phyloP scores from a whole-genome alignment of 2,888 invertebrate species.

The Tetrapedia diversipes region DNA sequence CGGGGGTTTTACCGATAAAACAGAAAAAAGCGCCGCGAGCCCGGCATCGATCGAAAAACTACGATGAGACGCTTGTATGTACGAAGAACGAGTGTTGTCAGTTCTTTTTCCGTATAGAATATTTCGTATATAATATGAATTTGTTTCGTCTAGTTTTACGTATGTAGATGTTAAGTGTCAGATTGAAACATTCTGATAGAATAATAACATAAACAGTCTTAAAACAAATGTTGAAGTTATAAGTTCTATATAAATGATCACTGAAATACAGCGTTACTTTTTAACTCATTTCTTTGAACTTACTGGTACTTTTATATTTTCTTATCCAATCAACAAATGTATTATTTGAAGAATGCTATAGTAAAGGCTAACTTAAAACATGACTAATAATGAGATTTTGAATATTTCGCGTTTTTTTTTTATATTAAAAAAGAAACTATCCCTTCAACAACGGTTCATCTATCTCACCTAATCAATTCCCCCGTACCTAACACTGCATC shows the following conservation, averaged over 20 bases:
- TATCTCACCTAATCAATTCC: background rate
- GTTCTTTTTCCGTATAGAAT: background rate
- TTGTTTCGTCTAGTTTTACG: slow-evolving; percentile 11
- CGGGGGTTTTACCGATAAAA: slow-evolving; percentile 57
- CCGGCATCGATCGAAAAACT: slow-evolving; percentile 65
- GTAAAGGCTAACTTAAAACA: slow-evolving; percentile 11
- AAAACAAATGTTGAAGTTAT: slow-evolving; percentile 26
- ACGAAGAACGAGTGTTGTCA: slow-evolving; percentile 14
- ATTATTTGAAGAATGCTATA: background rate
- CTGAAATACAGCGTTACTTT: slow-evolving; percentile 26
- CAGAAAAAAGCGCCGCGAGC: slow-evolving; percentile 47
- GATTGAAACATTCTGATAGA: slow-evolving; percentile 3
- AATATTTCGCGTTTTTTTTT: background rate
- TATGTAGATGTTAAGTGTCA: background rate
- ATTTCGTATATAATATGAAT: background rate
- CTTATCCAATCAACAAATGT: slow-evolving; percentile 14
- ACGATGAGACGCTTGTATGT: slow-evolving; percentile 14
- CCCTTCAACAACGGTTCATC: background rate
- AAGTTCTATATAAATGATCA: slow-evolving; percentile 18
- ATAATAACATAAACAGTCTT: slow-evolving; percentile 10
- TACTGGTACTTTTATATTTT: background rate
- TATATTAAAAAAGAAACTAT: background rate
- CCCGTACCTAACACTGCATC: background rate
- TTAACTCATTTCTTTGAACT: slow-evolving; percentile 1
- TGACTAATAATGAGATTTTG: slow-evolving; percentile 11